phyloP scores from a whole-genome alignment of 2,888 invertebrate genomes.

The Zaprionus lineosus region DNA sequence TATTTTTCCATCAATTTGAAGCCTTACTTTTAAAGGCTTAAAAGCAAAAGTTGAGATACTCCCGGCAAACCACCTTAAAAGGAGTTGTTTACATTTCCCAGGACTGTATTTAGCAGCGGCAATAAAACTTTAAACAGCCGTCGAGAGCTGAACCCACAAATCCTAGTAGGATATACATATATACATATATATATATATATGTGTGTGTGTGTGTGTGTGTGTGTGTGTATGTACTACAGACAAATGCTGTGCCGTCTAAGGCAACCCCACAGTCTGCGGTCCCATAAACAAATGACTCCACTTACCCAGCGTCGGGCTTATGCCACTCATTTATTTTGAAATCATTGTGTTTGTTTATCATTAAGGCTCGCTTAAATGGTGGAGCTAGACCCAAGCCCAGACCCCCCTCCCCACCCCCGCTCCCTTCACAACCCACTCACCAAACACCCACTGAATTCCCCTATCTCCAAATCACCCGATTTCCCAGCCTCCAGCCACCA shows the following conservation, averaged over 20 bases:
- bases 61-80: too few species aligned
- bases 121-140: conserved; percentile 12
- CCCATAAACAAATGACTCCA: conserved; percentile 54
- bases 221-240: conserved; percentile 34
- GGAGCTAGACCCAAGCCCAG: conserved; percentile 13
- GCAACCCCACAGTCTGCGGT: conserved; percentile 46
- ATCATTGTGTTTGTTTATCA: conserved; percentile 63
- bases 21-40: too few species aligned
- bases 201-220: too few species aligned
- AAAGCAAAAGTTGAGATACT: too few species aligned
- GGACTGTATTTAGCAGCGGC: too few species aligned
- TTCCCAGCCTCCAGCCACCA: too few species aligned
- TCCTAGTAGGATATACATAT: too few species aligned
- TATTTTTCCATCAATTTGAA: too few species aligned
- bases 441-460: too few species aligned
- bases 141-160: conserved; percentile 37
- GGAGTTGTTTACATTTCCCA: too few species aligned
- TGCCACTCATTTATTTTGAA: conserved; percentile 60
- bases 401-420: not conserved
- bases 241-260: conserved; percentile 37
- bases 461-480: too few species aligned
- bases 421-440: not conserved
- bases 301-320: conserved; percentile 51
- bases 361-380: conserved; percentile 40
- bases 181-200: too few species aligned